A percentile compares a stretch with the other conserved stretches of the same genome.
Conservation (phyloP, 2,113 vertebrate genomes). For the Bolborhynchus lineola region DNA sequence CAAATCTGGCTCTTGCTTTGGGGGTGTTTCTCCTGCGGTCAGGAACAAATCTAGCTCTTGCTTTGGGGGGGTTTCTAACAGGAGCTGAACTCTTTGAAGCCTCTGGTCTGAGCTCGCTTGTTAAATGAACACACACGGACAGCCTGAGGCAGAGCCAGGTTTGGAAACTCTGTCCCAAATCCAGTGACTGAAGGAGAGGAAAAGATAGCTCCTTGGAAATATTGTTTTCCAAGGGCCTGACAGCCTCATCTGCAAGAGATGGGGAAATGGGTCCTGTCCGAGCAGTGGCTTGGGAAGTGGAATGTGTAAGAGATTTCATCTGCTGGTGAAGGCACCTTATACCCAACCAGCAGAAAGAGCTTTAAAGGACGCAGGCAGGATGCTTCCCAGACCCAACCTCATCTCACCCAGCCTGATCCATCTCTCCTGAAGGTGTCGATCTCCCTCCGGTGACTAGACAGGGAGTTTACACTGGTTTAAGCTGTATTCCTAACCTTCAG, state of each 20-base stretch:
- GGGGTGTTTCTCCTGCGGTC: background rate
- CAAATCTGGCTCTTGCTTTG: background rate
- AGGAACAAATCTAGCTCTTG: constrained; percentile 8
- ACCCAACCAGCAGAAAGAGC: background rate
- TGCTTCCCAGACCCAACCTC: background rate
- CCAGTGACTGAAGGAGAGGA: background rate
- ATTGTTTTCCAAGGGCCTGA: background rate
- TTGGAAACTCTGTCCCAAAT: background rate
- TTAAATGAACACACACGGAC: background rate
- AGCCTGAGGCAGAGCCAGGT: background rate
- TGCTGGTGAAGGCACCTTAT: background rate
- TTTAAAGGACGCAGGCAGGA: background rate
- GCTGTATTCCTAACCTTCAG: background rate
- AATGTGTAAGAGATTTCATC: background rate
- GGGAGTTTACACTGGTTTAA: background rate
- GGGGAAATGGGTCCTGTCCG: rapidly evolving
- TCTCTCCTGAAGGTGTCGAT: background rate
- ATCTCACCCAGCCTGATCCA: background rate
- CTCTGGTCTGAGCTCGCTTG: constrained; percentile 10
- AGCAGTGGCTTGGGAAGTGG: background rate
- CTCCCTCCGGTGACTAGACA: background rate
- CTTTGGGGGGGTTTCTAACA: background rate
- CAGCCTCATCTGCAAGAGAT: background rate
- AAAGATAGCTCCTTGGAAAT: background rate
- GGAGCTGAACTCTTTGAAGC: constrained; percentile 42